phyloP scores from a whole-genome alignment of 2,888 invertebrate species.

The Chelonus formosanus region DNA sequence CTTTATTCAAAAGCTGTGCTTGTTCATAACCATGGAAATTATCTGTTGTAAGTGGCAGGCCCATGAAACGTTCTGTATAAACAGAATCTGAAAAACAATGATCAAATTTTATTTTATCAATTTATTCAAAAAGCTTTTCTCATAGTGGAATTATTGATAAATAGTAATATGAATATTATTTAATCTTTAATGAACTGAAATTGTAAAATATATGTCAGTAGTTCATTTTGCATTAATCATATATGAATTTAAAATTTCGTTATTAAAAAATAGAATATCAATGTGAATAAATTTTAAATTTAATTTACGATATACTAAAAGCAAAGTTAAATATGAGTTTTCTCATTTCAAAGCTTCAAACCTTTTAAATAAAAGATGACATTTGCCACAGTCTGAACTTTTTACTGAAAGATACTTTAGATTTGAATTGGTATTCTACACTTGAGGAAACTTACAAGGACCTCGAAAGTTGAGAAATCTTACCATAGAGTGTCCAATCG shows the following conservation, averaged over 20 bases:
- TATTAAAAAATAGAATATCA: too few relatives aligned
- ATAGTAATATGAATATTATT: neutral
- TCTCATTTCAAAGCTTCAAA: too few relatives aligned
- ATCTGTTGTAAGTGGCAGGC: conserved; percentile 75
- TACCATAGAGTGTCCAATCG: conserved; percentile 96
- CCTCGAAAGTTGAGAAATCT: neutral
- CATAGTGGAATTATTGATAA: too few relatives aligned
- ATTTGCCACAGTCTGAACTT: neutral
- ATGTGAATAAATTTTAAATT: too few relatives aligned
- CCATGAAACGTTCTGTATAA: conserved; percentile 98
- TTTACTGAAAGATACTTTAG: neutral
- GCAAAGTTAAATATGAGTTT: too few relatives aligned
- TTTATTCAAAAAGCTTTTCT: too few relatives aligned
- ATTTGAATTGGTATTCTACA: neutral
- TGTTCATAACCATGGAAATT: conserved; percentile 79
- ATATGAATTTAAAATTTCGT: too few relatives aligned
- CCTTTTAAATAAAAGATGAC: conserved; percentile 9
- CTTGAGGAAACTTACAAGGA: too few relatives aligned
- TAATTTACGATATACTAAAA: too few relatives aligned
- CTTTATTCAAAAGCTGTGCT: conserved; percentile 79
- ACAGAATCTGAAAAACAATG: conserved; percentile 80
- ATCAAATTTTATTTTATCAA: too few relatives aligned
- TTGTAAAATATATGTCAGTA: neutral
- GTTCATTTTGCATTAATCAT: too few relatives aligned
- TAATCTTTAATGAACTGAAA: neutral